Percentiles rank a stretch among this genome's conserved stretches.
These are phyloP conservation scores for Scolopax bukidnonensis DNA, from an alignment of 2,797 vertebrate genomes.

Conservation along the genomic window DNA sequence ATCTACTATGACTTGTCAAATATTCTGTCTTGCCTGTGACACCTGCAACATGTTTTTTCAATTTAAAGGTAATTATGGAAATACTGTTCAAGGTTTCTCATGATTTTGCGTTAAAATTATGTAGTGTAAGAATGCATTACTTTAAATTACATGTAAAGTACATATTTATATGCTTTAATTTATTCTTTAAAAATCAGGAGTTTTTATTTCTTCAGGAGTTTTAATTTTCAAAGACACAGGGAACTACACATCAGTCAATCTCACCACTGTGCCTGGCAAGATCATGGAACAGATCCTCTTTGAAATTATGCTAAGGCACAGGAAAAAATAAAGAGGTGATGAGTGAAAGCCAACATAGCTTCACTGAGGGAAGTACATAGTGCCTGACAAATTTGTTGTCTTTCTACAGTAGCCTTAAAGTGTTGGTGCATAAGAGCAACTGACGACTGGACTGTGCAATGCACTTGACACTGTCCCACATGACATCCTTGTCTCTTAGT, in stretches of 20 bases:
- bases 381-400: background rate
- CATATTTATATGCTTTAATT: too few relatives aligned
- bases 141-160: background rate
- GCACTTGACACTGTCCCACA: background rate
- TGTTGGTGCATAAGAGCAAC: background rate
- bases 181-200: background rate
- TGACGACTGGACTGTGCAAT: background rate
- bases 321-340: too few relatives aligned
- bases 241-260: too few relatives aligned
- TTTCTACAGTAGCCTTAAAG: background rate
- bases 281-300: too few relatives aligned
- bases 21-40: background rate
- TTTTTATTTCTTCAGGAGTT: background rate
- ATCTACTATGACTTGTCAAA: background rate
- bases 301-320: too few relatives aligned
- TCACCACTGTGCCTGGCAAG: too few relatives aligned
- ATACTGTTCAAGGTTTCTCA: background rate
- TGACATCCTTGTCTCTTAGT: background rate
- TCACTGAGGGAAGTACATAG: background rate
- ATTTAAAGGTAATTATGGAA: background rate
- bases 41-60: accelerated
- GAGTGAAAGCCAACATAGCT: too few relatives aligned
- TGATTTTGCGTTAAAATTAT: background rate
- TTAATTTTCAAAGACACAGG: too few relatives aligned
- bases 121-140: background rate